Evolutionary conservation across 2,113 vertebrate species (phyloP).

Genomic region (Pachyramphus minor): DNA sequence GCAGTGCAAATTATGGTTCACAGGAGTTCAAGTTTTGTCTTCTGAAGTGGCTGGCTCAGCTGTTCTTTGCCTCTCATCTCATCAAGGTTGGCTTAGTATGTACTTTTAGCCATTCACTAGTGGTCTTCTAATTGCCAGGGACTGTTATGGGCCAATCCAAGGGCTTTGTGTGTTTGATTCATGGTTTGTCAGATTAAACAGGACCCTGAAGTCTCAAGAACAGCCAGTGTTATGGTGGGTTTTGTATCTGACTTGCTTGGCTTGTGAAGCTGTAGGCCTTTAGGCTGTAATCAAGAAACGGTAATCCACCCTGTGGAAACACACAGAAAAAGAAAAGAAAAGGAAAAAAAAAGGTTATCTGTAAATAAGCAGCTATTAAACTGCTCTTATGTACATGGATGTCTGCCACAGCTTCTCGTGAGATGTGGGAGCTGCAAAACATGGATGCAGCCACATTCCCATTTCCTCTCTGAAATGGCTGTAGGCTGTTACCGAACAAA

Average conservation of each 20-base stretch:
- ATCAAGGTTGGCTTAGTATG: background rate
- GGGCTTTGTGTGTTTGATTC: background rate
- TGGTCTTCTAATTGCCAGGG: background rate
- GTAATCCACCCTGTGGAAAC: background rate
- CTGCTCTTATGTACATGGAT: background rate
- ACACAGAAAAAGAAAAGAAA: background rate
- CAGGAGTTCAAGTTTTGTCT: background rate
- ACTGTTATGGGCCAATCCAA: background rate
- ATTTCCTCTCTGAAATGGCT: background rate
- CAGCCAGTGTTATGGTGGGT: background rate
- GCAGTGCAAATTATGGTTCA: background rate
- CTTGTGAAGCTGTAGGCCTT: background rate
- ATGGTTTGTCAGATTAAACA: background rate
- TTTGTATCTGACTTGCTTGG: background rate
- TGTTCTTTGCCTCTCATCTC: background rate
- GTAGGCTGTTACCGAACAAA: background rate
- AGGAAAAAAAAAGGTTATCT: rapidly evolving
- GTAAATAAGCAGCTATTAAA: background rate
- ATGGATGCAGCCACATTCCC: background rate
- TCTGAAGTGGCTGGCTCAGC: background rate
- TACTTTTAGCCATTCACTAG: background rate
- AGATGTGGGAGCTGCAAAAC: background rate
- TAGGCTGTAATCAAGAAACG: background rate
- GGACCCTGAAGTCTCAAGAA: background rate
- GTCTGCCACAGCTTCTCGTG: background rate